Evolutionary conservation across 2,888 invertebrate species (phyloP).

Genomic region (Flexamia atlantica): DNA sequence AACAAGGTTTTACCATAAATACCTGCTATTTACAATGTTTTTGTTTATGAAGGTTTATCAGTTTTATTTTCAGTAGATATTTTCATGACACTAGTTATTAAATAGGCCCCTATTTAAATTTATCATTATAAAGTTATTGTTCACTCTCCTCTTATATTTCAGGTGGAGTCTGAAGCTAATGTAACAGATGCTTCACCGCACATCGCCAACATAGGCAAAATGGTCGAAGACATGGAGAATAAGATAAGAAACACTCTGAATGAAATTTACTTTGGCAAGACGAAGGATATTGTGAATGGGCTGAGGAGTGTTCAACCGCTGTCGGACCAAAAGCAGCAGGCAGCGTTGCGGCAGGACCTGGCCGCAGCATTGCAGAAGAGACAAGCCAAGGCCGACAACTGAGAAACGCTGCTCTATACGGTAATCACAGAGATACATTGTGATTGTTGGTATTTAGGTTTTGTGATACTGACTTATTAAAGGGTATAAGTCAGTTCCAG

Average conservation of each 20-base stretch:
- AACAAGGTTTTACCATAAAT: no score
- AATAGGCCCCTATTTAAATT: no score
- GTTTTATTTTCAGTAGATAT: no score
- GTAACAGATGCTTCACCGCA: conserved; percentile 97
- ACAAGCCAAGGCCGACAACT: conserved; percentile 80
- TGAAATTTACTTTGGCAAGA: conserved; percentile 99
- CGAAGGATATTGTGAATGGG: conserved; percentile 98
- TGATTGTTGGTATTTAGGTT: neutral
- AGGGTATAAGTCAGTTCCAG: no score
- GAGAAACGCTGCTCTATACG: conserved; percentile 56
- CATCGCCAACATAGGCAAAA: conserved; percentile 98
- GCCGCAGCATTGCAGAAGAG: conserved; percentile 90
- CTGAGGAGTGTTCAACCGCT: conserved; percentile 90
- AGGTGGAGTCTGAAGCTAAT: conserved; percentile 94
- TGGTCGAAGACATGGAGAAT: conserved; percentile 99
- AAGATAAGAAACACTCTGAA: conserved; percentile 99
- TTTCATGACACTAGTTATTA: no score
- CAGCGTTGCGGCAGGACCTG: conserved; percentile 90
- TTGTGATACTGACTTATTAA: neutral
- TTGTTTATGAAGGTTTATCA: no score
- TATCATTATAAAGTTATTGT: no score
- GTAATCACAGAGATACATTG: no score
- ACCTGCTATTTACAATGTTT: no score
- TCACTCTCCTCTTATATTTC: no score
- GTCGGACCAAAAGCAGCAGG: conserved; percentile 90